A percentile compares a stretch with the other conserved stretches of the same genome.
Evolutionary conservation across 30 jellyfish, hydroid and myxozoan genomes (phyloP).

Genomic region (Morbakka virulenta): DNA sequence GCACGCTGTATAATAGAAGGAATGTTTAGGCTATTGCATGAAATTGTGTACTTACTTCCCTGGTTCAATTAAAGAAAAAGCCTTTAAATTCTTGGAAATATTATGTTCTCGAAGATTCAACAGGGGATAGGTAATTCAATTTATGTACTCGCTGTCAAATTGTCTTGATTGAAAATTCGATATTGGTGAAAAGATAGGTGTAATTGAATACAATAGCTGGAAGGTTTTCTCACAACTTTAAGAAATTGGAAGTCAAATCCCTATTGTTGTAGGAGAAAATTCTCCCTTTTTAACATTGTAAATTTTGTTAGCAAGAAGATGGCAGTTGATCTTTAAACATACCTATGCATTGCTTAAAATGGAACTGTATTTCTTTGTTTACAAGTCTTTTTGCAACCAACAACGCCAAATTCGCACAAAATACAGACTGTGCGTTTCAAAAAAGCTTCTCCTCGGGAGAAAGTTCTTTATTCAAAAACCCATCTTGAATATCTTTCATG

Average conservation of each 20-base stretch:
- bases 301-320: background rate
- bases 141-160: slow-evolving; percentile 24
- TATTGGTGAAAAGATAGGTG: slow-evolving; percentile 11
- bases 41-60: background rate
- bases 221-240: slow-evolving; percentile 32
- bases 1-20: background rate
- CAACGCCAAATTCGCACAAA: too few species aligned
- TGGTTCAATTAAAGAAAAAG: background rate
- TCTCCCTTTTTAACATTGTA: background rate
- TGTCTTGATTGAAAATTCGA: slow-evolving; percentile 39
- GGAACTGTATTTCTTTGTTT: background rate
- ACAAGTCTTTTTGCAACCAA: background rate
- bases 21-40: background rate
- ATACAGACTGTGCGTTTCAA: too few species aligned
- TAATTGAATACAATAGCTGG: slow-evolving; percentile 9
- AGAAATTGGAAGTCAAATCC: slow-evolving; percentile 4
- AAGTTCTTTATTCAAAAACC: too few species aligned
- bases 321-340: slow-evolving; percentile 1
- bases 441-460: too few species aligned
- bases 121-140: slow-evolving; percentile 12
- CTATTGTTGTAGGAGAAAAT: background rate
- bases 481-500: too few species aligned
- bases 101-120: background rate
- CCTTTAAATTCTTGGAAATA: background rate
- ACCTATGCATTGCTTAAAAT: background rate